Percentiles rank a stretch among this genome's conserved stretches.
Conservation (phyloP, 2,888 invertebrate species). For the Papilio gigon region DNA sequence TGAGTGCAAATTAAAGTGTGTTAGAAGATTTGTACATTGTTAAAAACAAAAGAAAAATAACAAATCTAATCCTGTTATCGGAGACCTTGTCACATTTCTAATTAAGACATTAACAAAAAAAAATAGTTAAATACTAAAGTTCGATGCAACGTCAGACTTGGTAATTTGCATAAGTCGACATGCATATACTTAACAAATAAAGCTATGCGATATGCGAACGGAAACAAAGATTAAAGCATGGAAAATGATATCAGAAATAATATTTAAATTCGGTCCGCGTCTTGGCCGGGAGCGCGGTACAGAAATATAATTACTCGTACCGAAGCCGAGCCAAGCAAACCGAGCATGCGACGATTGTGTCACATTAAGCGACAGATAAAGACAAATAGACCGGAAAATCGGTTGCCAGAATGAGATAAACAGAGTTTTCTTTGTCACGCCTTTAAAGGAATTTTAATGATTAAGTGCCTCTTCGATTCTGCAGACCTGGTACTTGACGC, state of each 20-base stretch:
- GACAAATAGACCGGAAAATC: slow-evolving; percentile 81
- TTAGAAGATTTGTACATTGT: no score
- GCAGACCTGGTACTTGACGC: slow-evolving; percentile 26
- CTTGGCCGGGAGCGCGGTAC: slow-evolving; percentile 46
- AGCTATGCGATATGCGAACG: slow-evolving; percentile 16
- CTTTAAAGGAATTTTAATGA: slow-evolving; percentile 74
- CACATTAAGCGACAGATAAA: slow-evolving; percentile 78
- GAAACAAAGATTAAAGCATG: slow-evolving; percentile 42
- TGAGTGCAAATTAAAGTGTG: no score
- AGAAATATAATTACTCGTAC: slow-evolving; percentile 54
- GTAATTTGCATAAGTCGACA: slow-evolving; percentile 12
- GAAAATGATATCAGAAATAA: slow-evolving; percentile 34
- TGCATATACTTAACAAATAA: slow-evolving; percentile 4
- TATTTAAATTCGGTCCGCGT: slow-evolving; percentile 44
- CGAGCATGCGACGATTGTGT: slow-evolving; percentile 76
- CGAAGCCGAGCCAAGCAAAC: slow-evolving; percentile 66
- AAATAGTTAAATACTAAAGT: no score
- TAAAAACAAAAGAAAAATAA: no score
- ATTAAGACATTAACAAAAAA: background rate
- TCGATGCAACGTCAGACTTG: slow-evolving; percentile 10
- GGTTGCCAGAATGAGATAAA: slow-evolving; percentile 73
- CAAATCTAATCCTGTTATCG: background rate
- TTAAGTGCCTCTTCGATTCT: slow-evolving; percentile 56
- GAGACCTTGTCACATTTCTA: slow-evolving; percentile 4
- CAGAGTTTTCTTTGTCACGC: slow-evolving; percentile 66